phyloP scores from a whole-genome alignment of 2,113 vertebrate genomes.

The Columba janthina region DNA sequence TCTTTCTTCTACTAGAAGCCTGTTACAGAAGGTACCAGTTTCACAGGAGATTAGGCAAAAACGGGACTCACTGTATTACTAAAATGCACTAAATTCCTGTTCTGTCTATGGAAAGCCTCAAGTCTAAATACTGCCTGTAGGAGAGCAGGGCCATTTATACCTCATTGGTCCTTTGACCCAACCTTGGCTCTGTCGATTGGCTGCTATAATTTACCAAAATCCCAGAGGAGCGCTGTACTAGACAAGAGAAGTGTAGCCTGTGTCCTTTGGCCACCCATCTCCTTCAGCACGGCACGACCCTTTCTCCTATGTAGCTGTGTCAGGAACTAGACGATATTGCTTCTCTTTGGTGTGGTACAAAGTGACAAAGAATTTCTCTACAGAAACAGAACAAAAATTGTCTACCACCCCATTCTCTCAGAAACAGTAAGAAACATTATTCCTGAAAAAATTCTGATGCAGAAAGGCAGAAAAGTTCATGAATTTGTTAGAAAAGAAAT shows the following conservation, averaged over 20 bases:
- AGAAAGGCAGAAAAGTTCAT: background rate
- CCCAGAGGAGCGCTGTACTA: background rate
- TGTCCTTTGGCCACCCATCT: background rate
- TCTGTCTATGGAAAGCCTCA: background rate
- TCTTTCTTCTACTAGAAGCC: background rate
- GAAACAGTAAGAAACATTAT: background rate
- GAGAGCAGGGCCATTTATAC: background rate
- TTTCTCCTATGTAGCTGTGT: background rate
- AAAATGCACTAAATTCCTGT: background rate
- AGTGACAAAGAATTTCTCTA: background rate
- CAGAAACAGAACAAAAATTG: background rate
- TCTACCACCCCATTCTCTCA: background rate
- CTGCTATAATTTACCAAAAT: background rate
- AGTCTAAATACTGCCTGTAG: background rate
- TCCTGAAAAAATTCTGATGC: background rate
- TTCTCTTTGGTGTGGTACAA: background rate
- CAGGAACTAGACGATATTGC: background rate
- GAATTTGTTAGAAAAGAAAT: background rate
- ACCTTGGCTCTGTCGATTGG: background rate
- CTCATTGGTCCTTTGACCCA: background rate
- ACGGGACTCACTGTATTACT: background rate
- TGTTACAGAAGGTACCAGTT: background rate
- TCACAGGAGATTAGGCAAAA: background rate
- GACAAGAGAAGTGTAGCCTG: background rate
- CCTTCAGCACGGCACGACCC: accelerated